Conservation (phyloP, 2,888 invertebrate species). For the Timema cristinae region DNA sequence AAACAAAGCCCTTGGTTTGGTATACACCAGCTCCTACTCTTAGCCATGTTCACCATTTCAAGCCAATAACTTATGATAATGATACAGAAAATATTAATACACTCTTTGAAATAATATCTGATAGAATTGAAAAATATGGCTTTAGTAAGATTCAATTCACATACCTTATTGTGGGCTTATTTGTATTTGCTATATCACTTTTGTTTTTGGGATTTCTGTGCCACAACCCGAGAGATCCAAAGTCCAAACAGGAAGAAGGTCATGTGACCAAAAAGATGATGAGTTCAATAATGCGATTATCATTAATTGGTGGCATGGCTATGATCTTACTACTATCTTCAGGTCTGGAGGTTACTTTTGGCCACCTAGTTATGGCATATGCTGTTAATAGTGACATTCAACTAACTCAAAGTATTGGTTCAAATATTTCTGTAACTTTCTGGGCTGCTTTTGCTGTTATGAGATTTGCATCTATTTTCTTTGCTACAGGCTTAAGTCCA, state of each 20-base stretch:
- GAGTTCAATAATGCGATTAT: conserved; percentile 33
- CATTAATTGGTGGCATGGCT: conserved; percentile 41
- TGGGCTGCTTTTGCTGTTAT: conserved; percentile 46
- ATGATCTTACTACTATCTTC: conserved; percentile 44
- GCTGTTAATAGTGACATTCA: conserved; percentile 39
- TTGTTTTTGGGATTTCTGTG: conserved; percentile 42
- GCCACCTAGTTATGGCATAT: conserved; percentile 45
- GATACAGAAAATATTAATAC: conserved; percentile 31
- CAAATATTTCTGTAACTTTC: conserved; percentile 44
- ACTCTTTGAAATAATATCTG: conserved; percentile 31
- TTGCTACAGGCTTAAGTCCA: conserved; percentile 42
- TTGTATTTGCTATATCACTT: conserved; percentile 40
- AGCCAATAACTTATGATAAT: conserved; percentile 34
- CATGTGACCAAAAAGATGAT: conserved; percentile 28
- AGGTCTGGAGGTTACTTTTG: conserved; percentile 46
- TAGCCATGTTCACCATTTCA: conserved; percentile 29
- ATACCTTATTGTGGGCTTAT: conserved; percentile 42
- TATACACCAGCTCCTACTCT: neutral
- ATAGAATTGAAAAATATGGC: conserved; percentile 34
- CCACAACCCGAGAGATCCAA: conserved; percentile 37
- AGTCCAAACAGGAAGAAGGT: conserved; percentile 34
- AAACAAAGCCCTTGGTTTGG: no score
- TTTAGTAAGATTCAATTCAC: conserved; percentile 40
- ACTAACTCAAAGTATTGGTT: conserved; percentile 41
- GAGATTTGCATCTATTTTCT: conserved; percentile 44